Conservation (phyloP, 2,888 invertebrate species). For the Rhingia rostrata region DNA sequence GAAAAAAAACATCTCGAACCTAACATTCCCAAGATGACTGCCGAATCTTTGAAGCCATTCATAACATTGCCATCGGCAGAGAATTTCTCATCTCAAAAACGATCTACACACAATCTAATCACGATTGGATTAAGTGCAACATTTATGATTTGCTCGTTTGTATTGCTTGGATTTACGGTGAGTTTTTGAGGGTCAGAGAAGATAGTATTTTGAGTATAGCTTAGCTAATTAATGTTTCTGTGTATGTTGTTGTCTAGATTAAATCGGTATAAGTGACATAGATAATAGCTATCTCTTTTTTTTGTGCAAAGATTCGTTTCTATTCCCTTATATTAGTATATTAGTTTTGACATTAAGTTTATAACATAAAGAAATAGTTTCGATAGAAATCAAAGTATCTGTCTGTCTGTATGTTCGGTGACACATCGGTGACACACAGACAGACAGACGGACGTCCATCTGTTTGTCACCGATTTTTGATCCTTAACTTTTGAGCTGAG, state of each 20-base stretch:
- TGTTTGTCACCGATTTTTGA: no score
- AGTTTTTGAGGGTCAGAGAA: conserved; percentile 67
- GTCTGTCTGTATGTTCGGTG: no score
- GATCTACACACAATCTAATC: conserved; percentile 75
- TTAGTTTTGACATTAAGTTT: no score
- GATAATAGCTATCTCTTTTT: neutral
- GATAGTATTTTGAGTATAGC: neutral
- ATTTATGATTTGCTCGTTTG: conserved; percentile 76
- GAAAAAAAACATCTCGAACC: conserved; percentile 9
- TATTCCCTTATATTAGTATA: neutral
- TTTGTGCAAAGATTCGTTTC: conserved; percentile 15
- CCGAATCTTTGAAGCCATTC: conserved; percentile 82
- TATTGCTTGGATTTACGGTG: conserved; percentile 79
- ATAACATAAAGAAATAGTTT: no score
- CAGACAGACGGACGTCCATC: no score
- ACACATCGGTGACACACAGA: no score
- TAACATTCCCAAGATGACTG: conserved; percentile 78
- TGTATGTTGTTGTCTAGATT: conserved; percentile 6
- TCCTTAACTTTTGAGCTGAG: no score
- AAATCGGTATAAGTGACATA: conserved; percentile 7
- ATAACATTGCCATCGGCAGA: conserved; percentile 80
- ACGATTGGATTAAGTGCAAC: conserved; percentile 78
- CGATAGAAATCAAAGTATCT: no score
- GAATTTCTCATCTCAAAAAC: conserved; percentile 78
- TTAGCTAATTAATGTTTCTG: conserved; percentile 40